Conservation (phyloP, 1,140 invertebrate species). For the Drosophila ambigua region DNA sequence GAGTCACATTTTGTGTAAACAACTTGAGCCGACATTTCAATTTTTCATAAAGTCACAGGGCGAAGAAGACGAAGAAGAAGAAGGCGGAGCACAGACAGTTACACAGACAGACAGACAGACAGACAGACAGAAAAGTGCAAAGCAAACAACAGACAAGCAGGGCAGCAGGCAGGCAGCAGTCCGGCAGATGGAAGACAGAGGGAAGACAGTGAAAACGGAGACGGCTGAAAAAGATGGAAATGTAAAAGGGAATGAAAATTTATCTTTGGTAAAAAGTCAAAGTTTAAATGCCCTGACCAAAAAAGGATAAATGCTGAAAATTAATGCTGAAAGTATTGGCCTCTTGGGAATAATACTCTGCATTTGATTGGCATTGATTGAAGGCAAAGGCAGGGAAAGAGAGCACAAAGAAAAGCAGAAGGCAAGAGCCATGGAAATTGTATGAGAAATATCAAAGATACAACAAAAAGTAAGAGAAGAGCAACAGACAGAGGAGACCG, state of each 20-base stretch:
- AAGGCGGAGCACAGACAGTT: slow-evolving; percentile 6
- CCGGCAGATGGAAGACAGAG: slow-evolving; percentile 1
- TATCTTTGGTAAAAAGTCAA: slow-evolving; percentile 22
- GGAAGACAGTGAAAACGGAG: not conserved
- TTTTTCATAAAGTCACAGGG: slow-evolving; percentile 70
- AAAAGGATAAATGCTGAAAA: slow-evolving; percentile 15
- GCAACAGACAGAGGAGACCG: too few species aligned
- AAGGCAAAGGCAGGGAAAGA: too few species aligned
- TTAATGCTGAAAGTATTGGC: too few species aligned
- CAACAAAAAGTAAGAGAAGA: too few species aligned
- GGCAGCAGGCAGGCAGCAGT: not conserved
- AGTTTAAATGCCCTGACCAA: slow-evolving; percentile 24
- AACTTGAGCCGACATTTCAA: slow-evolving; percentile 77
- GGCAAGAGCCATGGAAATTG: too few species aligned
- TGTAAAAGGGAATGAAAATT: slow-evolving; percentile 34
- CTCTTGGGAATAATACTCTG: too few species aligned
- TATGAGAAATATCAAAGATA: too few species aligned
- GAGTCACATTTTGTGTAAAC: slow-evolving; percentile 72
- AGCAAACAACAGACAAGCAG: slow-evolving; percentile 44
- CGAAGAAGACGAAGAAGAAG: too few species aligned
- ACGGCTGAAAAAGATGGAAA: slow-evolving; percentile 22
- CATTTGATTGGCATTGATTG: too few species aligned
- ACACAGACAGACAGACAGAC: too few species aligned
- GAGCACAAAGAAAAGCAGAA: too few species aligned
- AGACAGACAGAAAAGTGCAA: slow-evolving; percentile 56